These are phyloP conservation scores for Exephanes ischioxanthus DNA, from an alignment of 2,888 invertebrate genomes.

Conservation along the genomic window DNA sequence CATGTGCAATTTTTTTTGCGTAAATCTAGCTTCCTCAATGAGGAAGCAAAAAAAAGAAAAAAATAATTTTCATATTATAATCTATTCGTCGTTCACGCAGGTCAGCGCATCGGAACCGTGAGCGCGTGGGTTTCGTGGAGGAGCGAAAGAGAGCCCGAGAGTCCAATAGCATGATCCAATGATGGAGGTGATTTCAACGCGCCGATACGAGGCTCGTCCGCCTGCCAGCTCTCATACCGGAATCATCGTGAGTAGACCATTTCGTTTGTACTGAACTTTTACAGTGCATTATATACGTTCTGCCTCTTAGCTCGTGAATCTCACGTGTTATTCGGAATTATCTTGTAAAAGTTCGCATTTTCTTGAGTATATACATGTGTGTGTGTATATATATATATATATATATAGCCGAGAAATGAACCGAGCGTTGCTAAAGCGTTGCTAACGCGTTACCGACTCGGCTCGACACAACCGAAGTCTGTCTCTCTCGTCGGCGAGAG, in stretches of 20 bases:
- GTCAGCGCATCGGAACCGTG: constrained; percentile 49
- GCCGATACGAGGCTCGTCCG: constrained; percentile 83
- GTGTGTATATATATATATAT: neutral
- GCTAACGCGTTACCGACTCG: constrained; percentile 43
- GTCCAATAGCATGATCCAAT: constrained; percentile 69
- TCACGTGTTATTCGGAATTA: constrained; percentile 19
- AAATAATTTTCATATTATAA: constrained; percentile 14
- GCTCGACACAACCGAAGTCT: constrained; percentile 10
- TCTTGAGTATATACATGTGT: neutral
- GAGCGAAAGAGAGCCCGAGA: constrained; percentile 43
- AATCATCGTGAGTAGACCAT: constrained; percentile 77
- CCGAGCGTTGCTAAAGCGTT: constrained; percentile 40
- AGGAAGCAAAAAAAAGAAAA: too few relatives aligned
- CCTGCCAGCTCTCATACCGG: constrained; percentile 78
- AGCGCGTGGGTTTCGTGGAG: constrained; percentile 56
- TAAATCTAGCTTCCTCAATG: too few relatives aligned
- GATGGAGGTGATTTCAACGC: constrained; percentile 84
- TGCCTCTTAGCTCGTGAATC: constrained; percentile 24
- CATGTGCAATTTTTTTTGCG: too few relatives aligned
- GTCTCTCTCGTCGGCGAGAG: neutral
- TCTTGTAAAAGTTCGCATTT: constrained; percentile 33
- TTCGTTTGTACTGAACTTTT: constrained; percentile 41
- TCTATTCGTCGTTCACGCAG: constrained; percentile 52
- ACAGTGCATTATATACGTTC: neutral
- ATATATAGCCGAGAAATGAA: constrained; percentile 14